Evolutionary conservation across 2,113 vertebrate genomes (phyloP), one percentile per base, ranked within the genome.

Genomic region (Neodontobutis hainanensis): DNA sequence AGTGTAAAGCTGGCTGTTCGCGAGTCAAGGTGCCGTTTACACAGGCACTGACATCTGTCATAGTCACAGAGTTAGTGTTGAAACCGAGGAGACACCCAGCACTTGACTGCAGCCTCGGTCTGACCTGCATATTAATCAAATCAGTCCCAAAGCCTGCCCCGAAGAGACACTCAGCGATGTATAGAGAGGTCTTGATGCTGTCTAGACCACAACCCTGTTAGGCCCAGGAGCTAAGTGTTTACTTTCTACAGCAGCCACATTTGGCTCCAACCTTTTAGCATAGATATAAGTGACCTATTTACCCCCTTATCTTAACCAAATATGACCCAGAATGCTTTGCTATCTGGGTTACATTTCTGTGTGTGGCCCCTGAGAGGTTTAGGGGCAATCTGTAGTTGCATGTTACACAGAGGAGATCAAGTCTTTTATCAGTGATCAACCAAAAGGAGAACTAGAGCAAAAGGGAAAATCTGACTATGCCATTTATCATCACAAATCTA

Each of bases 11-110:
- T 60, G 51, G 64, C 55, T 77, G 79, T 52, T 58, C 65, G 42
- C 46, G 69, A 19, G 59, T 73, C 60, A 34, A 67, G 71, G 64
- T 27, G 48, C 19, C 44, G 1, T 51, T 58, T 48, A 44, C 63
- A 38, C 16, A 48, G 42, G 64, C 71, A 65, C 67, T 62, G 75
- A 73, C 63, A 74, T 81, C 70, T 72, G 77, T 61, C 73, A 49
- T 9, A 15, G 43, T 58, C 52, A 43, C 14, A 53, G 56, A 63
- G 32, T n/a, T 51, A 62, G 65, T 32, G 47, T 14, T 60, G 58
- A 55, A 68, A 66, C 8, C 27, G 43, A 61, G 12, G 67, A 32
- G 19, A 27, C 19, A 27, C 19, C 19, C 27, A 16, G n/a, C 15
- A 44, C 46, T 48, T 67, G 61, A 36, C 36, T 65, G 14, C 42